Evolutionary conservation across 2,888 invertebrate species (phyloP), one percentile per base, ranked within the genome.

Genomic region (Tryphoninae sp.): DNA sequence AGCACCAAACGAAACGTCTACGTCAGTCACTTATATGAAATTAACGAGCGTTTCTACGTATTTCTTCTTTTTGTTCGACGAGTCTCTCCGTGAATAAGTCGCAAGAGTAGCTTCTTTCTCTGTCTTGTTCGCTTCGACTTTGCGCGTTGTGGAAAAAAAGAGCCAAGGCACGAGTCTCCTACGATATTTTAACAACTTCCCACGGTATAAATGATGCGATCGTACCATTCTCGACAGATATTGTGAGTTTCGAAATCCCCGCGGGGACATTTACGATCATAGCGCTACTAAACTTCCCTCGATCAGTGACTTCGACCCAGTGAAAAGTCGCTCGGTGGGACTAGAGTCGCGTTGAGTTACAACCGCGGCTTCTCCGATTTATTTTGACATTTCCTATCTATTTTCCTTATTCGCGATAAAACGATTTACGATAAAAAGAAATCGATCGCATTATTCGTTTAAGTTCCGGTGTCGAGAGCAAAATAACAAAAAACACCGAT

Each of bases 321-420:
- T 6, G 33, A 33, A 33, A 33, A 33, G 33, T 33, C 0, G 33
- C 33, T 4, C 33, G 53, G 45, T 42, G 68, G 68, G 51, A 23
- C 59, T 23, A 51, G 61, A 61, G 55, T 68, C 58, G n/a, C 64
- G 67, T 62, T 72, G 82, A 87, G 87, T 87, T 87, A 86, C 76
- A 71, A 79, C 82, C 84, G 78, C 83, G 75, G 84, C 85, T 82
- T 81, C 82, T 81, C 81, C 84, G 67, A 85, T 86, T 84, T 85
- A 85, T 86, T 85, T 87, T 83, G 80, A 87, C 84, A 80, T 78
- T 65, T 45, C 58, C 53, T 65, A 49, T 4, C 11, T 53, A 45
- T 26, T 62, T 72, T 78, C 68, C n/a, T 55, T 22, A n/a, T 49
- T 23, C 16, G 11, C 26, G 42, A 26, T 3, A 3, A 2, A 26